Base-by-base conservation (phyloP, 2,797 vertebrate genomes). In the Clarias fuscus region DNA sequence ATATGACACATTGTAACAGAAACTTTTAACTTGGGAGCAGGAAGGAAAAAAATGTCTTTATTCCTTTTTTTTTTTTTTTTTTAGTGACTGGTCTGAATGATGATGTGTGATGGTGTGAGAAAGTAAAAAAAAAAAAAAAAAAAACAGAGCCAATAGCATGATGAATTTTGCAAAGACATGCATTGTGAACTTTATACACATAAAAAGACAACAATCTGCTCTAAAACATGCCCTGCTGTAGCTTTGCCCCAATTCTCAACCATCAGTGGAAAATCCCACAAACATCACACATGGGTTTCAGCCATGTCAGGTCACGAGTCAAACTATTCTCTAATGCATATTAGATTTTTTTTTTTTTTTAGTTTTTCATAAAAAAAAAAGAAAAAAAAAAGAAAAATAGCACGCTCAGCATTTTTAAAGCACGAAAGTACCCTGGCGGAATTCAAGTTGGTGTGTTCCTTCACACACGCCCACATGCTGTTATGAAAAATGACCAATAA, bases 31-130 rank as follows among this genome's bases (percentile, higher is more conserved):
- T 40, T n/a, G 59, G 59, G 48, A 40, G 48, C 53, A 48, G 80
- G 37, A 76, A 76, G 33, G 37, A 4, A 37, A 30, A 40, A 37
- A 33, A 22, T 7, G 10, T 7, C 33, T 30, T 56, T 48, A 20
- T 48, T 67, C 17, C 7, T 53, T 56, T 83, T 58, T 30, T 80
- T 80, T 53, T 56, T 83, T 58, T 30, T 80, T 80, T 65, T 56
- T 53, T 48, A 33, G 18, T 14, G 72, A 59, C 67, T 56, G 40
- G 27, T 67, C 27, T n/a, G 43, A 84, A 33, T 75, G 24, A 84
- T 87, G 67, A 84, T 72, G 84, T 85, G 48, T 79, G 84, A 79
- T 15, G 30, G 40, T 53, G 40, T 65, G 73, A 56, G 17, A n/a
- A 40, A 22, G 27, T 15, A 40, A 65, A 7, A 37, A 22, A 27